Evolutionary conservation across 2,113 vertebrate genomes (phyloP), one percentile per base, ranked within the genome.

Genomic region (Strix uralensis): DNA sequence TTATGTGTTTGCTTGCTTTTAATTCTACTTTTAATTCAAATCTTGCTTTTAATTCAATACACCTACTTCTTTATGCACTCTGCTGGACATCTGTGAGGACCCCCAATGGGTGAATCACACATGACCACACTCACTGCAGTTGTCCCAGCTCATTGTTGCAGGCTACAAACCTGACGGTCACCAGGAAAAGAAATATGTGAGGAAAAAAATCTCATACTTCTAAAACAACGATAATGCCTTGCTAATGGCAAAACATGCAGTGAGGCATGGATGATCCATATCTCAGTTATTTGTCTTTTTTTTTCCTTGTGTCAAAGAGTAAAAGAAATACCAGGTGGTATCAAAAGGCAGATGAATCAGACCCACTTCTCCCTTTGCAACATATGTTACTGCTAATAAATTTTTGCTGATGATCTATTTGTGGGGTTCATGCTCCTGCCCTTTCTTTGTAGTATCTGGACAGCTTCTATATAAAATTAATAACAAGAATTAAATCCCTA

Each of bases 401-500:
- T 87, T 74, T 59, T 11, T 85, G 69, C 70, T 91, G 81, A 81
- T 95, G 73, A 95, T 94, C 63, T 71, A 44, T 95, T 89, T 69
- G 78, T 4, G 18, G 47, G 73, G 57, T 77, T 92, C 84, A 66
- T 4, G 6, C 26, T 95, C 72, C 61, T 81, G 89, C 77, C 77
- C 86, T 89, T 95, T 94, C 84, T 81, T 84, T 87, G 65, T 84
- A 73, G 44, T 82, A 74, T 61, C 78, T 84, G 78, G 78, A 87
- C 61, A 89, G 70, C 47, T 90, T 81, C 70, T 72, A 29, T 65
- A 47, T 59, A 66, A 95, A 96, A 95, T 95, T 89, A 92, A 94
- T 94, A 91, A 89, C 73, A 67, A 79, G 91, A 96, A 94, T 92
- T 94, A 95, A 92, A 91, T 96, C 86, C 87, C 93, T 49, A 32